Base-by-base conservation (phyloP, 2,113 vertebrate genomes). In the Apodemus sylvaticus region DNA sequence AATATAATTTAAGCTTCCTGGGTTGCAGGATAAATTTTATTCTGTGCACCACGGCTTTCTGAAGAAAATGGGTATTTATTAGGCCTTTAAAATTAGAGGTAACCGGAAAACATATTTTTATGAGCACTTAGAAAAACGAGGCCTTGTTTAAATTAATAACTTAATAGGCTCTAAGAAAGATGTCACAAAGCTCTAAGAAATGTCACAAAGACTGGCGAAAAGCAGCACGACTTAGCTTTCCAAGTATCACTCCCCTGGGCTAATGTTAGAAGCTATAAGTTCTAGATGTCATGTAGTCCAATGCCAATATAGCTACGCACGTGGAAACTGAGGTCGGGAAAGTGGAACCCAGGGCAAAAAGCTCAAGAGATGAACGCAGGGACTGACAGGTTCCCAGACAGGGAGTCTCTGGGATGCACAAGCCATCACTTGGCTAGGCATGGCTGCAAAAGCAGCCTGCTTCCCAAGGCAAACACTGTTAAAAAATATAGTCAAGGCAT, bases 51-150 rank as follows among this genome's bases (percentile, higher is more conserved):
- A 79, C 1, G 60, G 51, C 7, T 81, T 92, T 66, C 79, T 94
- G 74, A 96, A 90, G 51, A 29, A 79, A 79, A 73, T 89, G 64
- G 78, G 5, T 68, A 74, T 20, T 39, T 82, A n/a, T 77, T 82
- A 62, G 20, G 24, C 36, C 90, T 93, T 86, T 62, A 48, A 88
- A 89, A 42, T 86, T 62, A 87, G 64, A 70, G 51, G 48, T 45
- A 90, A 89, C 62, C 81, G 16, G 22, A 73, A 90, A 95, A 90
- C 31, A 85, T 22, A 81, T 8, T 81, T 95, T 68, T 31, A 85
- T 14, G 26, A 34, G 53, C 7, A 42, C 22, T 93, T 82, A 90
- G 73, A 71, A 95, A 93, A 48, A 58, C 0, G 1, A 20, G 62
- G 45, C 39, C 48, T 91, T 36, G 36, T 29, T 78, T 89, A 88